phyloP scores from a whole-genome alignment of 2,888 invertebrate genomes.

The Rhagonycha fulva region DNA sequence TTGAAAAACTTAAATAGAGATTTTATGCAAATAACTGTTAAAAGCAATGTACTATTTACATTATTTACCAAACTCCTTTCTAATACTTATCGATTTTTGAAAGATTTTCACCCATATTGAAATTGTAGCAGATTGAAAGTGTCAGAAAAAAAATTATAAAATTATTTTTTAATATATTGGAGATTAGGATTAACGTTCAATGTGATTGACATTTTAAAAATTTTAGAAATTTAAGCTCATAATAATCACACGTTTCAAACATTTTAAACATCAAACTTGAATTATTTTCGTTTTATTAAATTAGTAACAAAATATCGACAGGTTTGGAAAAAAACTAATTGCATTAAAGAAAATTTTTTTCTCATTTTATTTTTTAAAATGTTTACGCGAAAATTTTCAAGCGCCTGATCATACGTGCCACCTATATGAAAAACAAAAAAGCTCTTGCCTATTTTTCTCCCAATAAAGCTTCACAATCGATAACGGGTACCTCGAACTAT shows the following conservation, averaged over 20 bases:
- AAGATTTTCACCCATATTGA: neutral
- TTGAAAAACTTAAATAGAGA: neutral
- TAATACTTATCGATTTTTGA: neutral
- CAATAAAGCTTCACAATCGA: constrained; percentile 39
- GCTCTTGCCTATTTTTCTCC: constrained; percentile 34
- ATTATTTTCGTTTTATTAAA: neutral
- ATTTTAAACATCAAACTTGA: neutral
- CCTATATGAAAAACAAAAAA: constrained; percentile 40
- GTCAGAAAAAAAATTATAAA: neutral
- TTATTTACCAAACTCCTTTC: neutral
- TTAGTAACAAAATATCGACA: neutral
- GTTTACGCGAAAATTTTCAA: neutral
- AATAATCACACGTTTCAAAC: neutral
- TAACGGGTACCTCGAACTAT: constrained; percentile 35
- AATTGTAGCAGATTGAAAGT: neutral
- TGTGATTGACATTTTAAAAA: neutral
- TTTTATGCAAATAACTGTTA: neutral
- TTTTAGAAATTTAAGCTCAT: neutral
- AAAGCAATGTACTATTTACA: neutral
- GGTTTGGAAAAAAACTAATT: neutral
- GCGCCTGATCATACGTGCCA: constrained; percentile 33
- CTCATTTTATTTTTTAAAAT: neutral
- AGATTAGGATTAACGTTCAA: neutral
- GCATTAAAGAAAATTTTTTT: neutral
- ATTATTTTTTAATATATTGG: neutral